A percentile compares a stretch with the other conserved stretches of the same genome.
phyloP scores from a whole-genome alignment of 2,113 vertebrate species.

The Platichthys stellatus region DNA sequence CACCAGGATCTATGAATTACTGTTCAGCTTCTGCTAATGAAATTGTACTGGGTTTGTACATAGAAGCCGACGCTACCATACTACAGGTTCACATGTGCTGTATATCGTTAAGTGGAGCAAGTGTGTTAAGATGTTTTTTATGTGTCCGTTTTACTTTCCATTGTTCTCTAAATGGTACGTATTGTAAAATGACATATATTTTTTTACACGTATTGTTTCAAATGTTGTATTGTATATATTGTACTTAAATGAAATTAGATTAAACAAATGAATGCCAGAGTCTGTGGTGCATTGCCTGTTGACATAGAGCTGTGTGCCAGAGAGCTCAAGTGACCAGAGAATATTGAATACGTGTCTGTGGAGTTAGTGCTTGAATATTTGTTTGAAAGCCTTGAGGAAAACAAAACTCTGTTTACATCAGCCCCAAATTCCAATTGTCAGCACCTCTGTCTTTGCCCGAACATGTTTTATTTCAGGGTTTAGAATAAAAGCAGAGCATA shows the following conservation, averaged over 20 bases:
- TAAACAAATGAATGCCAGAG: conserved; percentile 72
- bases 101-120: conserved; percentile 65
- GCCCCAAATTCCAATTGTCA: conserved; percentile 19
- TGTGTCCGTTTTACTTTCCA: conserved; percentile 69
- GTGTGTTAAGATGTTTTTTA: conserved; percentile 72
- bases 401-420: conserved; percentile 28
- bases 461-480: conserved; percentile 11
- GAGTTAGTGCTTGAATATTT: neutral
- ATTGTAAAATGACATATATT: conserved; percentile 86
- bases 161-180: conserved; percentile 80
- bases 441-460: conserved; percentile 20
- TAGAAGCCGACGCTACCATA: conserved; percentile 64
- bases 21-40: conserved; percentile 65
- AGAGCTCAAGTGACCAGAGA: neutral
- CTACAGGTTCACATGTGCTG: conserved; percentile 56
- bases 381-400: conserved; percentile 15
- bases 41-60: conserved; percentile 60
- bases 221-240: conserved; percentile 81
- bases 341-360: conserved; percentile 30
- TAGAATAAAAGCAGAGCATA: neutral
- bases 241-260: conserved; percentile 77
- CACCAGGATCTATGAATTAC: conserved; percentile 61
- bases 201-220: conserved; percentile 83
- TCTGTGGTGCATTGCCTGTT: conserved; percentile 40
- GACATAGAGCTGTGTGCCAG: neutral